Base-by-base conservation (phyloP, 2,797 vertebrate species). In the Galago senegalensis region DNA sequence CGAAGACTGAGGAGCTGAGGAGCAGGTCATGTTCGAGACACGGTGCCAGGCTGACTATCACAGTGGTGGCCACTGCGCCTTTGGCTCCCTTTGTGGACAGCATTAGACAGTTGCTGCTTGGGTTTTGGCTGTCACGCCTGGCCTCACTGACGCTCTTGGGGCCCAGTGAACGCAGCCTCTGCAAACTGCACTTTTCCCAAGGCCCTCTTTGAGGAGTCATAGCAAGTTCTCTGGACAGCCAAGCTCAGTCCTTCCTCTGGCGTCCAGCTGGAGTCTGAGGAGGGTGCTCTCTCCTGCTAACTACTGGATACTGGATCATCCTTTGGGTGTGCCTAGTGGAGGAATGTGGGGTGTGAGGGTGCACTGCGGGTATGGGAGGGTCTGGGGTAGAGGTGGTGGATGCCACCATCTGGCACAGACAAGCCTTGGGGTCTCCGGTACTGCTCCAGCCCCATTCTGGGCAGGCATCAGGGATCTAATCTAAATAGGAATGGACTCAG, bases 21-120 rank as follows among this genome's bases (percentile, higher is more conserved):
- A 60, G 9, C 2, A 0, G 2, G 40, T 79, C 16, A 0, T 11
- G 2, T 58, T 77, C 63, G 31, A 73, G 67, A 56, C 31, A 10
- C 9, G 29, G 53, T 0, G 0, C 12, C 34, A 12, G 29, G 46
- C 23, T 29, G 21, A 43, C 0, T 0, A 2, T 9, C 4, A 21
- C 0, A 0, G 1, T 1, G 25, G 56, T 17, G 40, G 49, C 21
- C 0, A 0, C 27, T 29, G 53, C 3, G 18, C 61, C 29, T 31
- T 31, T 2, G 29, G 7, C 5, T 20, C 18, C 18, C 8, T 61
- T 87, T 17, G 18, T 5, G 7, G 2, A 23, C 12, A 4, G 65
- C 4, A 8, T 4, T 16, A 27, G 86, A n/a, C 7, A n/a, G n/a
- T 46, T 5, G 17, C 27, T 63, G 29, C 53, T 77, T 12, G 27